phyloP scores from a whole-genome alignment of 2,113 vertebrate genomes.

The Limnothrissa miodon region DNA sequence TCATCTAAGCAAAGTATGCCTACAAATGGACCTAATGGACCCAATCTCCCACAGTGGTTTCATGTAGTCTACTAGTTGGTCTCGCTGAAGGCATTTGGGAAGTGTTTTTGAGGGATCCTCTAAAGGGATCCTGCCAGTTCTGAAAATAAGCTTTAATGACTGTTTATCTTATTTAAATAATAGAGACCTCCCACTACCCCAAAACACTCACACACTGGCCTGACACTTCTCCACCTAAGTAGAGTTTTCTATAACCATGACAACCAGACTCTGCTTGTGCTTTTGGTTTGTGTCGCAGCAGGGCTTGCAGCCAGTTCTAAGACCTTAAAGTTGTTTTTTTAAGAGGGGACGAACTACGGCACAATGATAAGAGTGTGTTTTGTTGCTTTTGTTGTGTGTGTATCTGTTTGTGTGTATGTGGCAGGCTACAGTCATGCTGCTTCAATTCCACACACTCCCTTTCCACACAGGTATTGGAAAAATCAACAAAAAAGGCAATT shows the following conservation, averaged over 20 bases:
- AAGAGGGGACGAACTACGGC: neutral
- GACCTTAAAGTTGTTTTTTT: neutral
- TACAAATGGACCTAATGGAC: no score
- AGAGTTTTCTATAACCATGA: neutral
- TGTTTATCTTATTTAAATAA: slow-evolving; percentile 17
- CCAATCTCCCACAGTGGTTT: neutral
- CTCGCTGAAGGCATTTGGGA: neutral
- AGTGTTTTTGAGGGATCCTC: neutral
- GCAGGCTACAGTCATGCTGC: neutral
- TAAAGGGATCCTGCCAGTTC: neutral
- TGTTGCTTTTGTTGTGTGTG: neutral
- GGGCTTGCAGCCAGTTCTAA: neutral
- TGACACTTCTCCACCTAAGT: neutral
- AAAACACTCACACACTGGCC: neutral
- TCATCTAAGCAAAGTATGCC: no score
- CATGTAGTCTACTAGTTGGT: neutral
- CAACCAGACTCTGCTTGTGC: neutral
- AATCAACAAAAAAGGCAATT: neutral
- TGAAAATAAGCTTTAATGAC: neutral
- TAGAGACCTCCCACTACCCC: neutral
- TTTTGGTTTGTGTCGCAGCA: slow-evolving; percentile 3
- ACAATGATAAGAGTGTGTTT: neutral
- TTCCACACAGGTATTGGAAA: neutral
- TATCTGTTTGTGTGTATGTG: neutral
- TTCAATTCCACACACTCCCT: neutral